Evolutionary conservation across 2,797 vertebrate genomes (phyloP), one percentile per base, ranked within the genome.

Genomic region (Lepilemur ruficaudatus): DNA sequence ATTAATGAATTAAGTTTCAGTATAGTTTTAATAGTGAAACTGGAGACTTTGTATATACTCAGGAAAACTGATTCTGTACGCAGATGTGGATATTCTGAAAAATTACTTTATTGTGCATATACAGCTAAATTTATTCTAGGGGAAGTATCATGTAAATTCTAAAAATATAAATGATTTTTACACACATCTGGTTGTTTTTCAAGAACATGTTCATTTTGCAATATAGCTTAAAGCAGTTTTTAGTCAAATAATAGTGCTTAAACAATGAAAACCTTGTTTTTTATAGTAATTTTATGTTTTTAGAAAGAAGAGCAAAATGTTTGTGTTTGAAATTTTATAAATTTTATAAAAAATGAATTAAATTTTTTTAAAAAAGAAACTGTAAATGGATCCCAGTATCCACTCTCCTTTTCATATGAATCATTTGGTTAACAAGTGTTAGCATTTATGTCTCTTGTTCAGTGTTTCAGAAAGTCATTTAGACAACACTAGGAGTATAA

Each of bases 1-100:
- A 95, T 73, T 94, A 81, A 91, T 86, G 28, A 96, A 96, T 88
- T 96, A 89, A 75, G 7, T 69, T 90, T 88, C 43, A 88, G 61
- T 30, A 72, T 52, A 88, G 8, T 84, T 78, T 93, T 73, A 89
- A n/a, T 8, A 79, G 23, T 50, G n/a, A 32, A 93, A 92, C 28
- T 94, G 4, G 25, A 83, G 43, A 61, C 28, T 63, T 73, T 73
- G 7, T 32, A 83, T 9, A 22, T 63, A 41, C 38, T 89, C 22
- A 92, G 41, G 8, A 76, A 96, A 87, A 85, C 1, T 38, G 18
- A 95, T 38, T 91, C 41, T 69, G 23, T 43, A 76, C 35, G 13
- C 2, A 85, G 22, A 81, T 63, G 25, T 59, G 15, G 73, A 22
- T 80, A 50, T 17, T 78, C 38, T 95, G 59, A 93, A 76, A 18